Evolutionary conservation across 2,888 invertebrate species (phyloP).

Genomic region (Chymomyza amoena): DNA sequence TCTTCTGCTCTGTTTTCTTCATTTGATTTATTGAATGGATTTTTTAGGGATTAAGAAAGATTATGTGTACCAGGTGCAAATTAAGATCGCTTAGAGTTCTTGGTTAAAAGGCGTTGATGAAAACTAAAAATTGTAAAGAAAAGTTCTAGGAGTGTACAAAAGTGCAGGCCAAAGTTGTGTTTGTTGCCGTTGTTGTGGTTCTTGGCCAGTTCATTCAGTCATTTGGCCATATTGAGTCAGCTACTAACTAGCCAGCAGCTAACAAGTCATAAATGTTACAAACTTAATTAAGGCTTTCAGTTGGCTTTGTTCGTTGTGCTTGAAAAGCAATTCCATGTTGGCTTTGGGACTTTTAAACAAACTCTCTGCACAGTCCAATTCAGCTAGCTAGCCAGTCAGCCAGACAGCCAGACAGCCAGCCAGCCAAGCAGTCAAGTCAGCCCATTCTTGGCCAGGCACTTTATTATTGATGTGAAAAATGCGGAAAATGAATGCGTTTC

Average conservation of each 20-base stretch:
- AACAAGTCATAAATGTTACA: conserved; percentile 67
- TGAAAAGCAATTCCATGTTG: conserved; percentile 31
- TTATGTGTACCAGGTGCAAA: too few species aligned
- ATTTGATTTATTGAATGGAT: too few species aligned
- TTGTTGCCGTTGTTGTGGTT: conserved; percentile 28
- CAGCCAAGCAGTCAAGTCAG: background rate
- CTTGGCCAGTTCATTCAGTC: background rate
- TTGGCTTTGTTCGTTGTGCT: conserved; percentile 11
- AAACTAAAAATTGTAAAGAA: background rate
- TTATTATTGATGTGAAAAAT: conserved; percentile 70
- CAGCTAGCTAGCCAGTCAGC: background rate
- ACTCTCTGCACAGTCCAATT: conserved; percentile 3
- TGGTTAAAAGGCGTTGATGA: background rate
- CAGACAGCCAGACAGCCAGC: background rate
- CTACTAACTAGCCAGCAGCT: conserved; percentile 28
- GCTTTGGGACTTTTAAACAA: conserved; percentile 7
- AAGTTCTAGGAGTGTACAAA: too few species aligned
- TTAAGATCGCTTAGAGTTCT: too few species aligned
- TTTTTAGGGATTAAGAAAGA: too few species aligned
- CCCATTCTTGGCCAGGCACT: conserved; percentile 35
- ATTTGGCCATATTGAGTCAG: conserved; percentile 10
- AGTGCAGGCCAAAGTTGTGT: too few species aligned
- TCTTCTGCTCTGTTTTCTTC: too few species aligned
- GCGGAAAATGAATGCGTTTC: conserved; percentile 69
- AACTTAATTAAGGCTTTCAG: conserved; percentile 58